phyloP scores from a whole-genome alignment of 2,888 invertebrate genomes.

The Lasioglossum zephyrum region DNA sequence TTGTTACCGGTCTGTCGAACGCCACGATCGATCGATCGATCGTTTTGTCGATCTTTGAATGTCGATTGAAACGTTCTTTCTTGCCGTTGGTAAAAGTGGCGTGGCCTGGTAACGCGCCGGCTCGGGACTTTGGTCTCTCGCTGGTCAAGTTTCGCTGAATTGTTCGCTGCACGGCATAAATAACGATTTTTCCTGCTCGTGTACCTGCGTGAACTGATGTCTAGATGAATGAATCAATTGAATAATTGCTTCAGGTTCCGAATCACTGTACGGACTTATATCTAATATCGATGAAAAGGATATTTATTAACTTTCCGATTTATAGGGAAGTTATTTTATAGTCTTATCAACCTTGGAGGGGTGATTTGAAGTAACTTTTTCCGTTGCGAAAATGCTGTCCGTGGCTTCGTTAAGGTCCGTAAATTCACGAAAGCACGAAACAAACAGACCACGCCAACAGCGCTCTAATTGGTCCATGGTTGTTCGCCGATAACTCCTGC shows the following conservation, averaged over 20 bases:
- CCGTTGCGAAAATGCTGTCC: too few species aligned
- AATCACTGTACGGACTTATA: too few species aligned
- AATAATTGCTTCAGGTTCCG: background rate
- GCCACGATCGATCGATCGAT: slow-evolving; percentile 46
- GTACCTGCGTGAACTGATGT: background rate
- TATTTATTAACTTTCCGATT: too few species aligned
- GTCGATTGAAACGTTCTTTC: slow-evolving; percentile 63
- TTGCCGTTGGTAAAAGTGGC: slow-evolving; percentile 47
- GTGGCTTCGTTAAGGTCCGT: too few species aligned
- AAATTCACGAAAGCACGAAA: too few species aligned
- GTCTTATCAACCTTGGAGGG: too few species aligned
- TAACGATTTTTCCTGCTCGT: background rate
- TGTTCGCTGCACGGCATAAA: background rate
- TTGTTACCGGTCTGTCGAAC: slow-evolving; percentile 44
- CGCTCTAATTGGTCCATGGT: too few species aligned
- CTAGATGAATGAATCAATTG: background rate
- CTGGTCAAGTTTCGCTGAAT: background rate
- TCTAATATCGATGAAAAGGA: too few species aligned
- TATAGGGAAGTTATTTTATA: too few species aligned
- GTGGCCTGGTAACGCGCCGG: slow-evolving; percentile 25
- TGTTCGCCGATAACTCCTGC: too few species aligned
- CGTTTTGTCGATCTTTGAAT: slow-evolving; percentile 53
- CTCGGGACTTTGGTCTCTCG: background rate
- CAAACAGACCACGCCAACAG: too few species aligned
- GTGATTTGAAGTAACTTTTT: too few species aligned